Conservation (phyloP, 2,797 vertebrate genomes). For the Dromococcyx pavoninus region DNA sequence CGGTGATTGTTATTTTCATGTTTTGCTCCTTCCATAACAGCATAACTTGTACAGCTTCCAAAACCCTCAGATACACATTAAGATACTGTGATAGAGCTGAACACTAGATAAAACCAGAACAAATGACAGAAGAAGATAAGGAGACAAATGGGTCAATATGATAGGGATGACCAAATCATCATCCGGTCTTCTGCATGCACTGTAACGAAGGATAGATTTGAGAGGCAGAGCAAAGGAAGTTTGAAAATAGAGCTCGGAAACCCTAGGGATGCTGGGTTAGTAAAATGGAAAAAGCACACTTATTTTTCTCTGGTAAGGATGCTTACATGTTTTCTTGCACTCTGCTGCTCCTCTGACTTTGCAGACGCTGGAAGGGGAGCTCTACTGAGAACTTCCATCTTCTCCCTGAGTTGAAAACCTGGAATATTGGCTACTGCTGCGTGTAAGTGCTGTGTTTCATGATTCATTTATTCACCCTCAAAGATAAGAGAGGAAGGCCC, state of each 20-base stretch:
- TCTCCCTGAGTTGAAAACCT: too few relatives aligned
- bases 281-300: too few relatives aligned
- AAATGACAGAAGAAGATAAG: background rate
- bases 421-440: too few relatives aligned
- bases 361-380: too few relatives aligned
- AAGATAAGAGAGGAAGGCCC: too few relatives aligned
- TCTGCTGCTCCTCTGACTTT: too few relatives aligned
- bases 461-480: too few relatives aligned
- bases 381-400: too few relatives aligned
- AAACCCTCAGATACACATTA: background rate
- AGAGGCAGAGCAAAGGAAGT: background rate
- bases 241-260: background rate
- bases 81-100: background rate
- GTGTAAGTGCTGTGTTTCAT: too few relatives aligned
- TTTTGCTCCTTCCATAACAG: background rate
- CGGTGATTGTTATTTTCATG: background rate
- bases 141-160: background rate
- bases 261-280: background rate
- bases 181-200: background rate
- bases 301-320: too few relatives aligned
- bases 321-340: too few relatives aligned
- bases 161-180: background rate
- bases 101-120: background rate
- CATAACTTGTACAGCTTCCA: background rate
- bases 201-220: background rate